These are phyloP conservation scores for Oryzias woworae DNA, from an alignment of 2,113 vertebrate species.

Conservation along the genomic window DNA sequence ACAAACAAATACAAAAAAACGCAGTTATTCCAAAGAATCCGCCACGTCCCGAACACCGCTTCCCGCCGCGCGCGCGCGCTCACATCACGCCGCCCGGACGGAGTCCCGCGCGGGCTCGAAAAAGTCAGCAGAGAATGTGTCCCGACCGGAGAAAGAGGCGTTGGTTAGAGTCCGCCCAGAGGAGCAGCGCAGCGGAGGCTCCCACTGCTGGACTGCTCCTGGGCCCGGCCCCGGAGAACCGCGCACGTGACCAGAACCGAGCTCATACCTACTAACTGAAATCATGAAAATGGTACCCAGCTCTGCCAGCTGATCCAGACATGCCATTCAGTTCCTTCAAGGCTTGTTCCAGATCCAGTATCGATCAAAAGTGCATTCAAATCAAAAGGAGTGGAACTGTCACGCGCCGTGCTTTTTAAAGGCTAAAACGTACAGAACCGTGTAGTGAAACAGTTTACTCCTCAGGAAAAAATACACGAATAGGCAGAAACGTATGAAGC, in stretches of 20 bases:
- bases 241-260: constrained; percentile 48
- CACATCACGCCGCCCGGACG: constrained; percentile 36
- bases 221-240: constrained; percentile 36
- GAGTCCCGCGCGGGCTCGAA: constrained; percentile 49
- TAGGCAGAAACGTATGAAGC: no score
- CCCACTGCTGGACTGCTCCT: constrained; percentile 21
- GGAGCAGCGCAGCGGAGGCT: constrained; percentile 27
- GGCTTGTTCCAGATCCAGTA: no score
- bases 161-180: constrained; percentile 72
- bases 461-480: no score
- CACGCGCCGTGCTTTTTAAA: no score
- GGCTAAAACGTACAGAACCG: no score
- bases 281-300: not conserved
- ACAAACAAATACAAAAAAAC: not conserved
- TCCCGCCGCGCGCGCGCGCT: constrained; percentile 63
- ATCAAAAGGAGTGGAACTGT: no score
- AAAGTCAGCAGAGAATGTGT: constrained; percentile 55
- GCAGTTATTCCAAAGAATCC: constrained; percentile 40
- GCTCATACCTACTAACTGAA: no score
- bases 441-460: no score
- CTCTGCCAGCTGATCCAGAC: not conserved
- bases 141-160: constrained; percentile 70
- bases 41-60: constrained; percentile 54
- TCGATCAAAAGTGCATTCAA: no score
- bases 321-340: no score